Conservation (phyloP, 2,113 vertebrate species). For the Nipponia nippon region DNA sequence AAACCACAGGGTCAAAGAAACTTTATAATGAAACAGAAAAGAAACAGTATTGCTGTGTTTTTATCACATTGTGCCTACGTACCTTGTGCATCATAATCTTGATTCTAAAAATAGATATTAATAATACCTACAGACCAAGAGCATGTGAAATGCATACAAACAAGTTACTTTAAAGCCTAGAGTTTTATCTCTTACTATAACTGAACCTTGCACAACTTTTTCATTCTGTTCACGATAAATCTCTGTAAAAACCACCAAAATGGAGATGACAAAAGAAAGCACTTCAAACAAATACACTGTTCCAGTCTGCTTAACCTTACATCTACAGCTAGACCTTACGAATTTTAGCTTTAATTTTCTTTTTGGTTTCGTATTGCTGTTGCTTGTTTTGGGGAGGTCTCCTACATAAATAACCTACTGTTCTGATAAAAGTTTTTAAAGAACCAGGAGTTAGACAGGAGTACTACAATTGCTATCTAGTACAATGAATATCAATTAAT, state of each 20-base stretch:
- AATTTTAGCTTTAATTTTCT: constrained; percentile 57
- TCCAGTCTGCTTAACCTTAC: constrained; percentile 61
- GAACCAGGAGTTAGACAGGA: constrained; percentile 58
- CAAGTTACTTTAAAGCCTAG: constrained; percentile 21
- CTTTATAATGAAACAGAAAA: constrained; percentile 83
- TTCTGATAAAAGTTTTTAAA: constrained; percentile 71
- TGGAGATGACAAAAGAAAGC: neutral
- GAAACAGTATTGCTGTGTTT: constrained; percentile 75
- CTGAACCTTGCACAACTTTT: constrained; percentile 33
- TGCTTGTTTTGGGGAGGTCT: constrained; percentile 52
- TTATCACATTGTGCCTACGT: constrained; percentile 65
- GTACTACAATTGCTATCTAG: constrained; percentile 70
- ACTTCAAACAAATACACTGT: neutral
- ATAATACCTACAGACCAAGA: constrained; percentile 55
- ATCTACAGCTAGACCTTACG: neutral
- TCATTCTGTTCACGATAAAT: constrained; percentile 11
- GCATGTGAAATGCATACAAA: constrained; percentile 66
- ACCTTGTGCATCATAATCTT: constrained; percentile 47
- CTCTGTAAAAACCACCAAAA: neutral
- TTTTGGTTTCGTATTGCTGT: constrained; percentile 26
- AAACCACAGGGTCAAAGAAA: constrained; percentile 89
- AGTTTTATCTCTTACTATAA: constrained; percentile 17
- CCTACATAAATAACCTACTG: constrained; percentile 57
- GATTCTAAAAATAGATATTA: constrained; percentile 70
- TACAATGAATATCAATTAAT: constrained; percentile 84